These are phyloP conservation scores for Acronicta aceris DNA, from an alignment of 2,888 invertebrate species.

Conservation along the genomic window DNA sequence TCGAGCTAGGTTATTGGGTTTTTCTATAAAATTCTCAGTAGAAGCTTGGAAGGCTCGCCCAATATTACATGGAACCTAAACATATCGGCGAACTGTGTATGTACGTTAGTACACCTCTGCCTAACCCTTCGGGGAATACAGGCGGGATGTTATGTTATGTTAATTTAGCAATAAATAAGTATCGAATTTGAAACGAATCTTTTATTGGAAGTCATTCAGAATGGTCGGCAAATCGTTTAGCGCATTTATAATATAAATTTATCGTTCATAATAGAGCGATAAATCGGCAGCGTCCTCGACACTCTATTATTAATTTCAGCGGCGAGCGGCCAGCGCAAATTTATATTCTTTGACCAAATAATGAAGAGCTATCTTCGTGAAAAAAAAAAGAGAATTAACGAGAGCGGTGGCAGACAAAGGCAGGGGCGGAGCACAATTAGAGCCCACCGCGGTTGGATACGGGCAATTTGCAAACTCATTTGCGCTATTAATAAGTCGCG, in stretches of 20 bases:
- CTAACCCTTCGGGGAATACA: too few relatives aligned
- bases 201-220: slow-evolving; percentile 37
- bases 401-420: slow-evolving; percentile 68
- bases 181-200: slow-evolving; percentile 35
- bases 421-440: slow-evolving; percentile 66
- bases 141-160: slow-evolving; percentile 31
- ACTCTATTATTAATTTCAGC: slow-evolving; percentile 77
- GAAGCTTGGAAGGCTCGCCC: too few relatives aligned
- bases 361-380: slow-evolving; percentile 72
- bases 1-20: too few relatives aligned
- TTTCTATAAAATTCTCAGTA: too few relatives aligned
- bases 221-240: slow-evolving; percentile 54
- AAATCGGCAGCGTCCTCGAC: slow-evolving; percentile 67
- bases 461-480: slow-evolving; percentile 75
- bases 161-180: slow-evolving; percentile 49
- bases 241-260: slow-evolving; percentile 74
- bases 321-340: slow-evolving; percentile 61
- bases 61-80: too few relatives aligned
- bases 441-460: slow-evolving; percentile 60
- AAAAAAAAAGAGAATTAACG: slow-evolving; percentile 67
- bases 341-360: slow-evolving; percentile 75
- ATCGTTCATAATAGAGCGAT: slow-evolving; percentile 75
- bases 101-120: too few relatives aligned
- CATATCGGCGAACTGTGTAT: too few relatives aligned
- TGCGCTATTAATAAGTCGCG: slow-evolving; percentile 69